Evolutionary conservation across 2,113 vertebrate genomes (phyloP).

Genomic region (Centropristis striata): DNA sequence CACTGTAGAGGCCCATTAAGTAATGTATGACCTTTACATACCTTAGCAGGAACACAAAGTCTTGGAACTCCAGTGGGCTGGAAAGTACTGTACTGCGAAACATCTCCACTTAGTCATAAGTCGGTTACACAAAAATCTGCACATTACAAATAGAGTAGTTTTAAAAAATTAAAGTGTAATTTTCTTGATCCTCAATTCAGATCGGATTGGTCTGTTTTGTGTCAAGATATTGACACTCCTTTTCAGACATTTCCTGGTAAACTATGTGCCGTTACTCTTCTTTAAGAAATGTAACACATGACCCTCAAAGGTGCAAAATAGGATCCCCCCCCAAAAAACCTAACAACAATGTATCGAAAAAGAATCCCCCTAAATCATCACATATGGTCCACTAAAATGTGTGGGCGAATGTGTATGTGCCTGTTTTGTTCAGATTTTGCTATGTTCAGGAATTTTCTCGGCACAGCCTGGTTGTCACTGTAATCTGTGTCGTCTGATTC

Average conservation of each 20-base stretch:
- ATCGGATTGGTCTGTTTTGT: neutral
- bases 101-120: slow-evolving; percentile 37
- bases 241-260: neutral
- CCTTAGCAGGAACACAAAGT: slow-evolving; percentile 42
- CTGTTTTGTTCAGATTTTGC: too few species aligned
- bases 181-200: neutral
- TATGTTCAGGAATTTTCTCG: too few species aligned
- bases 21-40: slow-evolving; percentile 58
- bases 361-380: too few species aligned
- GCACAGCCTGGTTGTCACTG: too few species aligned
- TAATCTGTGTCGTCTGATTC: too few species aligned
- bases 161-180: neutral
- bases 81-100: slow-evolving; percentile 7
- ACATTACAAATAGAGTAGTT: neutral
- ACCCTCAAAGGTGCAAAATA: too few species aligned
- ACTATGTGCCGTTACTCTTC: neutral
- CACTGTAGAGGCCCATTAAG: slow-evolving; percentile 48
- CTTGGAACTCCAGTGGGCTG: slow-evolving; percentile 47
- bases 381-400: too few species aligned
- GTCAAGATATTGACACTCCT: neutral
- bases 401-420: too few species aligned
- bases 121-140: neutral
- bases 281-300: too few species aligned
- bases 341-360: too few species aligned
- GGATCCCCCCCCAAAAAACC: too few species aligned